Evolutionary conservation across 2,113 vertebrate species (phyloP).

Genomic region (Rhinolophus sinicus): DNA sequence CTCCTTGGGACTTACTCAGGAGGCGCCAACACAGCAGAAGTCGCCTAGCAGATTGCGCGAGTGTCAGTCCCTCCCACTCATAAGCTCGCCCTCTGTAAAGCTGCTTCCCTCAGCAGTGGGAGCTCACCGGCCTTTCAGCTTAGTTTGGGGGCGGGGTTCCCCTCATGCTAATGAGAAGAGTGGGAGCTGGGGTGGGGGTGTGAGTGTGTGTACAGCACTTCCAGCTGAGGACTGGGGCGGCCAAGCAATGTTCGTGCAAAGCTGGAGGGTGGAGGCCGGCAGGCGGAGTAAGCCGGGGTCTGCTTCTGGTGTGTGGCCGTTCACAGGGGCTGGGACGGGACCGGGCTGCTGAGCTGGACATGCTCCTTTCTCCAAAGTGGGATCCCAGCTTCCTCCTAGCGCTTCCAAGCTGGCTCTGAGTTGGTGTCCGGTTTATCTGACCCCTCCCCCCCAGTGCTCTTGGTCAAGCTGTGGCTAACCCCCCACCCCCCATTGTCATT

Average conservation of each 20-base stretch:
- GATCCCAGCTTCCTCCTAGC: fast-evolving
- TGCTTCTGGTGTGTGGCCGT: neutral
- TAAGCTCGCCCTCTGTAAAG: fast-evolving
- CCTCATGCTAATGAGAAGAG: fast-evolving
- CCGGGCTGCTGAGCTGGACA: fast-evolving
- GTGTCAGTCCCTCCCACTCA: fast-evolving
- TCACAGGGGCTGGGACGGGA: fast-evolving
- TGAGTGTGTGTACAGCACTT: fast-evolving
- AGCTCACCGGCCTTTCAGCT: fast-evolving
- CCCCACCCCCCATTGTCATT: neutral
- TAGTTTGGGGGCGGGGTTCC: neutral
- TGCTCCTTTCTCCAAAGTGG: fast-evolving
- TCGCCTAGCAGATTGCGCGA: fast-evolving
- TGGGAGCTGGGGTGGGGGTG: neutral
- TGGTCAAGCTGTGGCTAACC: neutral
- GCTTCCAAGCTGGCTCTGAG: too few relatives aligned
- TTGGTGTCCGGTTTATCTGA: fast-evolving
- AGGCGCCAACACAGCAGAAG: fast-evolving
- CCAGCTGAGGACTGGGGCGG: neutral
- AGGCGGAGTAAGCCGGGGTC: fast-evolving
- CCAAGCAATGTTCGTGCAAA: fast-evolving
- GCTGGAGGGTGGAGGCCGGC: fast-evolving
- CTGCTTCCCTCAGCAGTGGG: fast-evolving
- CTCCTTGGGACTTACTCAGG: fast-evolving
- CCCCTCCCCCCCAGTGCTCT: fast-evolving